Evolutionary conservation across 2,888 invertebrate species (phyloP).

Genomic region (Torymus texanus): DNA sequence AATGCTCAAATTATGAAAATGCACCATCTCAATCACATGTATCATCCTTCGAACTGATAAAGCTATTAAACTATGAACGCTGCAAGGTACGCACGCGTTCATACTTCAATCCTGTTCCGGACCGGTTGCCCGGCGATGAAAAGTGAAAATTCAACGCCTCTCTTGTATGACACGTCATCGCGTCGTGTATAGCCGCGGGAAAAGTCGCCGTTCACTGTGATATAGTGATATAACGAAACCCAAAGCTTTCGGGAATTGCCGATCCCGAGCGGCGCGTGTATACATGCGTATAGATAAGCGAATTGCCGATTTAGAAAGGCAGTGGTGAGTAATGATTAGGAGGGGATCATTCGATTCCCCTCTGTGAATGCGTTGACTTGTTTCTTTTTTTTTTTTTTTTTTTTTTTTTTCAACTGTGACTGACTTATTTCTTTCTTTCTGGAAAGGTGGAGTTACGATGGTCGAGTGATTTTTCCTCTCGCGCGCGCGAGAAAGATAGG

Average conservation of each 20-base stretch:
- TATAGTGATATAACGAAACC: constrained; percentile 6
- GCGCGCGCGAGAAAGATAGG: background rate
- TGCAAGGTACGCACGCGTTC: background rate
- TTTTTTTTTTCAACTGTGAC: background rate
- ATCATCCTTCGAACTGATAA: too few relatives aligned
- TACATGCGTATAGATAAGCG: constrained; percentile 10
- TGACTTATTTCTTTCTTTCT: constrained; percentile 26
- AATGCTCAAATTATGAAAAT: too few relatives aligned
- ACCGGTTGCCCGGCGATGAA: constrained; percentile 1
- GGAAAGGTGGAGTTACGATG: constrained; percentile 44
- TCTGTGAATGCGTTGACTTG: background rate
- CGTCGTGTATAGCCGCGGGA: background rate
- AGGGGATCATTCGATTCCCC: background rate
- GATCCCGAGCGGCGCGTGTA: background rate
- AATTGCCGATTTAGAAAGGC: constrained; percentile 51
- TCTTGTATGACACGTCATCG: background rate
- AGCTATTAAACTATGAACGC: too few relatives aligned
- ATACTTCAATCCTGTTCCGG: background rate
- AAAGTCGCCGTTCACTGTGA: background rate
- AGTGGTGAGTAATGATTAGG: constrained; percentile 6
- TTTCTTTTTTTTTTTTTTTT: constrained; percentile 22
- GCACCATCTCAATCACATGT: too few relatives aligned
- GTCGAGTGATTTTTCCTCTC: constrained; percentile 42
- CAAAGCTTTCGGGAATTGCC: constrained; percentile 14
- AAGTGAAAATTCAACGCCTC: constrained; percentile 30